Evolutionary conservation across 2,888 invertebrate genomes (phyloP), one percentile per base, ranked within the genome.

Genomic region (Phortica okadai): DNA sequence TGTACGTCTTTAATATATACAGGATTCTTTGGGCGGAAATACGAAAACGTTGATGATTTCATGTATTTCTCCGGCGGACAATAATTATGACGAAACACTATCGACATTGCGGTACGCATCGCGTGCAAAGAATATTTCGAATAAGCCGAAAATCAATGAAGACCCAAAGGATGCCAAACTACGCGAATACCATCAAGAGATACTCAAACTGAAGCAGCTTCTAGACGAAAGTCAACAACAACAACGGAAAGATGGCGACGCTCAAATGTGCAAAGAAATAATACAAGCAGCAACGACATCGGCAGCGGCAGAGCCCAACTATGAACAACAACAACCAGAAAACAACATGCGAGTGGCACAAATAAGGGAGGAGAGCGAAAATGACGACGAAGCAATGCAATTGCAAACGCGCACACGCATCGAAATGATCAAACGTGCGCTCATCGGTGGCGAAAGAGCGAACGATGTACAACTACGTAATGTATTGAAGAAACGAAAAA

Each of bases 161-260:
- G 97, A 98, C 90, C 97, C 97, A 0, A 97, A 97, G 90, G 97
- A 98, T 88, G 96, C 97, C 0, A 93, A 97, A 87, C 91, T 98
- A 10, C 91, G 96, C 10, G 94, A 97, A 88, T 97, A 97, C 88
- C 97, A 97, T 89, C 93, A 96, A 82, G 97, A 98, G 91, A 96
- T 98, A 74, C 92, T 95, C 70, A 92, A 95, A 82, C 92, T 98
- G 6, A 87, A 85, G 64, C 86, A 81, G 73, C 77, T 90, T 80
- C 79, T 91, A 6, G 82, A 88, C 44, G 83, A 83, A 6, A 84
- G 77, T 7, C 80, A 83, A n/a, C 77, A 79, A 5, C 74, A 33
- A 33, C 33, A 33, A 33, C 33, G 33, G 4, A 33, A 74, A 1
- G 77, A 77, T 41, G 67, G 42, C 93, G 16, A 21, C 21, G 70